Conservation (phyloP, 2,113 vertebrate species). For the Cairina moschata region DNA sequence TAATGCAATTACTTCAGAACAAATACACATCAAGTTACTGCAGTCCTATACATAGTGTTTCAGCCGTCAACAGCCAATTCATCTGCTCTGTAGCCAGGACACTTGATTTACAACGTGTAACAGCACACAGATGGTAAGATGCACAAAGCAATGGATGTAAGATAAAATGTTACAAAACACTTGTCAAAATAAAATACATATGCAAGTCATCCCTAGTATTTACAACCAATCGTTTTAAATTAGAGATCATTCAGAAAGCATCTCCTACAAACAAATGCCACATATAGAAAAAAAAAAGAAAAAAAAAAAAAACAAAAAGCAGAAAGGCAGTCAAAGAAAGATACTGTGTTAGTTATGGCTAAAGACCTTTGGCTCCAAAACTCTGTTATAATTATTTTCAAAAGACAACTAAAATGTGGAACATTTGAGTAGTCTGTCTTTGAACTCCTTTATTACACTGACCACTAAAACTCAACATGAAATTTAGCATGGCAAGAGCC, state of each 20-base stretch:
- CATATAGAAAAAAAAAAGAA: neutral
- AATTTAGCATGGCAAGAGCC: conserved; percentile 62
- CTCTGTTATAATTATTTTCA: conserved; percentile 5
- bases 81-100: conserved; percentile 37
- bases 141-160: neutral
- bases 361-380: conserved; percentile 61
- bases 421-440: conserved; percentile 11
- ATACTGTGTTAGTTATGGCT: conserved; percentile 44
- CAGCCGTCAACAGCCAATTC: conserved; percentile 48
- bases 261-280: conserved; percentile 45
- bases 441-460: neutral
- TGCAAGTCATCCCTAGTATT: conserved; percentile 44
- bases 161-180: conserved; percentile 54
- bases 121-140: neutral
- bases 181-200: conserved; percentile 47
- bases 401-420: conserved; percentile 45
- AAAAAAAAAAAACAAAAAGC: neutral
- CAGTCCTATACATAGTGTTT: conserved; percentile 32
- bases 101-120: conserved; percentile 18
- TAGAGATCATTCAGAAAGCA: conserved; percentile 44
- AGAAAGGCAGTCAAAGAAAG: conserved; percentile 43
- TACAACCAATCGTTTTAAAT: conserved; percentile 64
- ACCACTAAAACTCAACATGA: conserved; percentile 46
- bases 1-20: conserved; percentile 61
- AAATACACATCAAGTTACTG: conserved; percentile 59